Conservation (phyloP, 2,888 invertebrate species). For the Ornithoptera alexandrae region DNA sequence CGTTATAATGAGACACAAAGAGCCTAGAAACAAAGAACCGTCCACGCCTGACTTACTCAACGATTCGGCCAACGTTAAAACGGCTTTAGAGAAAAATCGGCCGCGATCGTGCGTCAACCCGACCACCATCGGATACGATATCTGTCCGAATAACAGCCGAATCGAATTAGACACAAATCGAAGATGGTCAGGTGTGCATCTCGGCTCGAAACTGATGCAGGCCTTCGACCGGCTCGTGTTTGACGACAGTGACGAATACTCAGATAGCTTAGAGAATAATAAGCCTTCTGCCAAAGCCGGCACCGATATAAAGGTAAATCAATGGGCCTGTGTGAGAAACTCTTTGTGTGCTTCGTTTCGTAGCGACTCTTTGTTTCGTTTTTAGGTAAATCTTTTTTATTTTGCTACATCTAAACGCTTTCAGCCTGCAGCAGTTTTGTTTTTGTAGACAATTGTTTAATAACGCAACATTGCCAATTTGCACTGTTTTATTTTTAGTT, state of each 20-base stretch:
- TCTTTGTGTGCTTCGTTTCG: slow-evolving; percentile 45
- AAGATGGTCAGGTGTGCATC: slow-evolving; percentile 86
- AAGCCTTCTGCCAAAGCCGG: slow-evolving; percentile 74
- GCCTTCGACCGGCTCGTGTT: slow-evolving; percentile 85
- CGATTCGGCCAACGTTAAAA: slow-evolving; percentile 77
- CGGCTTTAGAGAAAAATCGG: slow-evolving; percentile 77
- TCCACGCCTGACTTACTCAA: slow-evolving; percentile 81
- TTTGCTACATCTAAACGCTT: slow-evolving; percentile 42
- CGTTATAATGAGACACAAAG: slow-evolving; percentile 76
- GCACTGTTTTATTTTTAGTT: slow-evolving; percentile 7
- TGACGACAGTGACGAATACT: slow-evolving; percentile 85
- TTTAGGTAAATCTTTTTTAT: slow-evolving; percentile 29
- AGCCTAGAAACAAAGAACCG: slow-evolving; percentile 72
- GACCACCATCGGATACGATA: slow-evolving; percentile 68
- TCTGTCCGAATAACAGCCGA: slow-evolving; percentile 73
- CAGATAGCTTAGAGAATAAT: slow-evolving; percentile 86
- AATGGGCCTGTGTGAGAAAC: slow-evolving; percentile 49
- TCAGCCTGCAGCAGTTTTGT: slow-evolving; percentile 37
- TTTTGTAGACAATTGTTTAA: slow-evolving; percentile 26
- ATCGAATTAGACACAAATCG: slow-evolving; percentile 78
- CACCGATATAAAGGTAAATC: slow-evolving; percentile 71
- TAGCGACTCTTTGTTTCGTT: slow-evolving; percentile 37
- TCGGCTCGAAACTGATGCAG: slow-evolving; percentile 85
- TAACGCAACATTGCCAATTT: slow-evolving; percentile 5
- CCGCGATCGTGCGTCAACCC: slow-evolving; percentile 87